Evolutionary conservation across 1,140 invertebrate genomes (phyloP).

Genomic region (Caenorhabditis brenneri): DNA sequence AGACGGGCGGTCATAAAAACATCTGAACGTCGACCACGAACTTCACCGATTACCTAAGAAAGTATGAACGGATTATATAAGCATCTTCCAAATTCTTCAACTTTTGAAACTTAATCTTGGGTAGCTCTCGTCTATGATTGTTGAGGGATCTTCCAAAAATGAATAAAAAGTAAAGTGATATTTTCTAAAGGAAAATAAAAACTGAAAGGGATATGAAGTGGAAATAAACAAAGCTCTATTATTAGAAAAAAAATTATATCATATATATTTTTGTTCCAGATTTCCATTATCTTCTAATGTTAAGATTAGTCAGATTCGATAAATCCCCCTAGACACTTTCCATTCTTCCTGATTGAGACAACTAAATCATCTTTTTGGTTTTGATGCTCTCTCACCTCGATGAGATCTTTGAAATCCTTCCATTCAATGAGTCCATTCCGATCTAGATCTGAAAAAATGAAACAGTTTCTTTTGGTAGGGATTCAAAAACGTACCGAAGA

Average conservation of each 20-base stretch:
- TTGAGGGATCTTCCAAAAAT: too few relatives aligned
- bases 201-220: neutral
- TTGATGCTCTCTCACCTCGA: neutral
- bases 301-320: neutral
- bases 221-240: neutral
- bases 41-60: conserved; percentile 23
- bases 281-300: too few relatives aligned
- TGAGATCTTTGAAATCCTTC: conserved; percentile 38
- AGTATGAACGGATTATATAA: neutral
- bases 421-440: conserved; percentile 25
- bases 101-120: neutral
- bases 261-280: neutral
- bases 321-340: too few relatives aligned
- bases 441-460: neutral
- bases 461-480: neutral
- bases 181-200: neutral
- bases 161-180: neutral
- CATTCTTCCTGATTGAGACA: neutral
- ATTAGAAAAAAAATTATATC: neutral
- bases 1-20: conserved; percentile 21
- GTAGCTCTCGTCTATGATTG: too few relatives aligned
- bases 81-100: too few relatives aligned
- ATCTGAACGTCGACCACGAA: conserved; percentile 17
- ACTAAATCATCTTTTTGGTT: neutral
- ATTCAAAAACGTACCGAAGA: neutral